phyloP scores from a whole-genome alignment of 2,113 vertebrate species.

The Polyodon spathula region DNA sequence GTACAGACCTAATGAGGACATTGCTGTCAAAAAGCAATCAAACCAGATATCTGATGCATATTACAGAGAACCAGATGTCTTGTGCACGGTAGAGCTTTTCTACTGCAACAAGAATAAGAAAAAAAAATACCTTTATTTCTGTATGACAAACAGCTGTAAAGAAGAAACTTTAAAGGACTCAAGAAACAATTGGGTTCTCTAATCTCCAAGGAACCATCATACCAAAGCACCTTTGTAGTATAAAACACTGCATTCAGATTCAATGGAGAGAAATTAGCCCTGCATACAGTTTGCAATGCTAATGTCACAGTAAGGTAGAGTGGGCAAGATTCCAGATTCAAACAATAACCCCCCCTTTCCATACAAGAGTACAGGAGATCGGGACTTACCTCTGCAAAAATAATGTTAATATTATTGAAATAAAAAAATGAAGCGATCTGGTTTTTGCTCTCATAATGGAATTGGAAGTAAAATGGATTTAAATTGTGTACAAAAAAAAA shows the following conservation, averaged over 20 bases:
- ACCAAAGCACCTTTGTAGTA: conserved; percentile 58
- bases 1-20: conserved; percentile 64
- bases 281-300: conserved; percentile 39
- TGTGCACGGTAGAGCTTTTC: conserved; percentile 28
- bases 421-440: conserved; percentile 54
- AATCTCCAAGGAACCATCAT: conserved; percentile 59
- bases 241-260: conserved; percentile 43
- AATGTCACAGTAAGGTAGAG: conserved; percentile 41
- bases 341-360: conserved; percentile 36
- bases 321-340: conserved; percentile 52
- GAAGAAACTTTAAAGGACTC: conserved; percentile 50
- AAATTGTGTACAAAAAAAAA: too few relatives aligned
- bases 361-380: conserved; percentile 33
- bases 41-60: conserved; percentile 28
- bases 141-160: conserved; percentile 36
- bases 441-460: too few relatives aligned
- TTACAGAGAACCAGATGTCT: conserved; percentile 50
- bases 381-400: conserved; percentile 62
- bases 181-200: conserved; percentile 52
- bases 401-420: conserved; percentile 65
- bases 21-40: conserved; percentile 68
- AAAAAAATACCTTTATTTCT: conserved; percentile 47
- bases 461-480: conserved; percentile 56
- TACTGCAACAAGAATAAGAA: conserved; percentile 34
- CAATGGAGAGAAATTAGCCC: conserved; percentile 63